phyloP scores from a whole-genome alignment of 2,797 vertebrate species.

The Melanogrammus aeglefinus region DNA sequence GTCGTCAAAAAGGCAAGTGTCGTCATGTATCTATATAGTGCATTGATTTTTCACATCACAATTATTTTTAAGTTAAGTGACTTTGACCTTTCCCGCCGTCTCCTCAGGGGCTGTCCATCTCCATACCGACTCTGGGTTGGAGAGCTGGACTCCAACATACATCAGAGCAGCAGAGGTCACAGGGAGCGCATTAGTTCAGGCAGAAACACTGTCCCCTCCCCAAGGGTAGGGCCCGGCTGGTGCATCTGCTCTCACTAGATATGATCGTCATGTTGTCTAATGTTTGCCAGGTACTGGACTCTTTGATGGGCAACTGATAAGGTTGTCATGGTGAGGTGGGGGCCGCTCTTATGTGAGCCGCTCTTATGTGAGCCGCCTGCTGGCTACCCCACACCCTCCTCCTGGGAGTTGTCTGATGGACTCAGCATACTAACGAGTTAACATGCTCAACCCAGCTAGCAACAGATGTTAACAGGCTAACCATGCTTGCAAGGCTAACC shows the following conservation, averaged over 20 bases:
- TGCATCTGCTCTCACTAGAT: background rate
- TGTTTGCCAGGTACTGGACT: background rate
- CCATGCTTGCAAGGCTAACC: background rate
- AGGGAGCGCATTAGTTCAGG: background rate
- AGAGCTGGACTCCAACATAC: background rate
- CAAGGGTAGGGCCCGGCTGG: constrained; percentile 13
- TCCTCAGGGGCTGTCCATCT: background rate
- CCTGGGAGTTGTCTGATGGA: background rate
- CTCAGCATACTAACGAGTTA: background rate
- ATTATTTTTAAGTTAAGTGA: background rate
- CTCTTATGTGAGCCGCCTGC: no score
- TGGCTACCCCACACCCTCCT: background rate
- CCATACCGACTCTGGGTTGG: background rate
- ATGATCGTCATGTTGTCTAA: background rate
- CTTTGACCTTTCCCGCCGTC: background rate
- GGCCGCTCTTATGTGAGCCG: background rate
- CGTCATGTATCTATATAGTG: background rate
- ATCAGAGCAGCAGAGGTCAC: background rate
- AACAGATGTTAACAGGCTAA: background rate
- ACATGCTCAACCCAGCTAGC: background rate
- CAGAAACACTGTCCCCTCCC: constrained; percentile 31
- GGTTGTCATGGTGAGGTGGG: background rate
- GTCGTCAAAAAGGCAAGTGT: background rate
- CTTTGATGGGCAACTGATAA: background rate
- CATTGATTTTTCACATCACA: background rate